phyloP scores from a whole-genome alignment of 2,888 invertebrate species.

The Hyposoter didymator region DNA sequence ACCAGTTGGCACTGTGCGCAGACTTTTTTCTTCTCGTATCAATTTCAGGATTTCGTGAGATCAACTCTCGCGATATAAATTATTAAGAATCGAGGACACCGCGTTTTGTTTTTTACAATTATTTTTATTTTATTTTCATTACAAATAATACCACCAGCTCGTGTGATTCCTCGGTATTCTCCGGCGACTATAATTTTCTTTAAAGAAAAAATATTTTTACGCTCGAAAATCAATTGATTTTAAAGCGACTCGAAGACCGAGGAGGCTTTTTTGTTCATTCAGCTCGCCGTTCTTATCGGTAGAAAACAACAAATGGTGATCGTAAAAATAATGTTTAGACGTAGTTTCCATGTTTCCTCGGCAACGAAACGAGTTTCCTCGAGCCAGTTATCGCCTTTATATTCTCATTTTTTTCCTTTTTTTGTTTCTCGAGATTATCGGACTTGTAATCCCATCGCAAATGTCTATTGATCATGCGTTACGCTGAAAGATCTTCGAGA shows the following conservation, averaged over 20 bases:
- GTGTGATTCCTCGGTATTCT: not conserved
- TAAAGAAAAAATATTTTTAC: not conserved
- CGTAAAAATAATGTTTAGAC: constrained; percentile 2
- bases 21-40: constrained; percentile 17
- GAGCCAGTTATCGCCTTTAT: not conserved
- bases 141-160: not conserved
- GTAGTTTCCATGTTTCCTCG: not conserved
- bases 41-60: constrained; percentile 43
- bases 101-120: not conserved
- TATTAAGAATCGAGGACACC: not conserved
- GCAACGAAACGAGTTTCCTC: constrained; percentile 6
- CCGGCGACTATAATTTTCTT: not conserved
- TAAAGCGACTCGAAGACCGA: not conserved
- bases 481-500: not conserved
- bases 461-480: not conserved
- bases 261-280: not conserved
- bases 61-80: not conserved
- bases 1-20: constrained; percentile 1
- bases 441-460: not conserved
- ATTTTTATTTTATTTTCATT: not conserved
- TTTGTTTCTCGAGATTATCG: not conserved
- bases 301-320: not conserved
- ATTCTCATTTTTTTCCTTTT: not conserved
- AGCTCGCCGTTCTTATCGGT: not conserved
- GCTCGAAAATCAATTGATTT: not conserved